phyloP scores from a whole-genome alignment of 2,113 vertebrate species.

The Sialia sialis region DNA sequence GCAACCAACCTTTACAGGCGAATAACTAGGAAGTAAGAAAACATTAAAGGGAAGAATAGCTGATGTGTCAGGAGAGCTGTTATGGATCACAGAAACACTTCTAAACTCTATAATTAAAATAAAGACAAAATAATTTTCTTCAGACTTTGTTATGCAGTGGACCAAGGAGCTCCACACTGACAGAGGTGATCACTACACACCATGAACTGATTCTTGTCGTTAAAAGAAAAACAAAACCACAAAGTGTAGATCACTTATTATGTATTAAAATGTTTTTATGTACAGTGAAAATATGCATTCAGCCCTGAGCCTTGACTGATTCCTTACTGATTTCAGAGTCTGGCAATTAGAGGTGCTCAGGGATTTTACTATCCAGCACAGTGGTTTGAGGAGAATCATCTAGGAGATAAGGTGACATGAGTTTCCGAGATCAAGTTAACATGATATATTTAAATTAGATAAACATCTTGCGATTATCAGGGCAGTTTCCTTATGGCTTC shows the following conservation, averaged over 20 bases:
- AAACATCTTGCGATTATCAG: not conserved
- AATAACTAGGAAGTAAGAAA: not conserved
- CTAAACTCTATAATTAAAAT: not conserved
- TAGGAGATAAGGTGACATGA: not conserved
- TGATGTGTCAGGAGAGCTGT: not conserved
- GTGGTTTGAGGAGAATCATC: not conserved
- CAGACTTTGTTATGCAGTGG: not conserved
- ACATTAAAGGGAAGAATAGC: not conserved
- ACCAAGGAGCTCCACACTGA: not conserved
- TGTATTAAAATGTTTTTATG: not conserved
- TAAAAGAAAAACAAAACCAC: not conserved
- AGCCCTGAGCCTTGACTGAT: not conserved
- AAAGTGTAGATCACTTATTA: not conserved
- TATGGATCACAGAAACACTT: not conserved
- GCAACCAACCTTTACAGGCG: not conserved
- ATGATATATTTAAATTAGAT: not conserved
- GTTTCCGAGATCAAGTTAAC: not conserved
- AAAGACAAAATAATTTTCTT: not conserved
- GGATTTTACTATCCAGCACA: not conserved
- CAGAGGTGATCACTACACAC: not conserved
- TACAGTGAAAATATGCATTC: not conserved
- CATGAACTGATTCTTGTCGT: not conserved
- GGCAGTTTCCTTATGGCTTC: not conserved
- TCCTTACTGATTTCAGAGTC: not conserved
- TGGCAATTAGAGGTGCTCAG: not conserved